Conservation (phyloP, 2,797 vertebrate genomes). For the Diglossa cyanea region DNA sequence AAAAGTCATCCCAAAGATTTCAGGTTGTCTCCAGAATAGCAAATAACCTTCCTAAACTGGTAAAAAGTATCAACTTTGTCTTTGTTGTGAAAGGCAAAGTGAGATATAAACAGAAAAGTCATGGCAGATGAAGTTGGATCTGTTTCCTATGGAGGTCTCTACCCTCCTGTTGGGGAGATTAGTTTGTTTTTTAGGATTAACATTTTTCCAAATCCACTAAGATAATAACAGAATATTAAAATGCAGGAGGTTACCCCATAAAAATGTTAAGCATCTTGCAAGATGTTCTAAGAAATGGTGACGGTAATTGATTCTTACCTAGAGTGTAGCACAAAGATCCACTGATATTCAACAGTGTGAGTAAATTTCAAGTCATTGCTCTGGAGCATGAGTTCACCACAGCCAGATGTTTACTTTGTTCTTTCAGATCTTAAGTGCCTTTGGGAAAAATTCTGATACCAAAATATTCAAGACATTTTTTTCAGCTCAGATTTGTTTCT, state of each 20-base stretch:
- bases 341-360: background rate
- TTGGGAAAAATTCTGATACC: background rate
- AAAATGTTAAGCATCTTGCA: background rate
- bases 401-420: background rate
- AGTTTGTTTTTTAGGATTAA: background rate
- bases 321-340: background rate
- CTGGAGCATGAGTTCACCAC: background rate
- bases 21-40: conserved; percentile 19
- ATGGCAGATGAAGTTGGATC: background rate
- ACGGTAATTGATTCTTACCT: background rate
- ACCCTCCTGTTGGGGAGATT: background rate
- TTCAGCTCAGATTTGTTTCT: background rate
- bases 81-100: conserved; percentile 33
- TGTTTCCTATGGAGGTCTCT: background rate
- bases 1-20: conserved; percentile 70
- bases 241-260: background rate
- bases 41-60: background rate
- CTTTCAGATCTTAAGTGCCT: background rate
- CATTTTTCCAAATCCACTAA: background rate
- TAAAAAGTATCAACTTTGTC: conserved; percentile 30
- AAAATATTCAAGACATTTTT: background rate
- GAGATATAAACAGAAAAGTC: background rate
- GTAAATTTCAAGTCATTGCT: background rate
- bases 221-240: background rate
- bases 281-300: background rate